Conservation (phyloP, 2,888 invertebrate species). For the Limnephilus auricula region DNA sequence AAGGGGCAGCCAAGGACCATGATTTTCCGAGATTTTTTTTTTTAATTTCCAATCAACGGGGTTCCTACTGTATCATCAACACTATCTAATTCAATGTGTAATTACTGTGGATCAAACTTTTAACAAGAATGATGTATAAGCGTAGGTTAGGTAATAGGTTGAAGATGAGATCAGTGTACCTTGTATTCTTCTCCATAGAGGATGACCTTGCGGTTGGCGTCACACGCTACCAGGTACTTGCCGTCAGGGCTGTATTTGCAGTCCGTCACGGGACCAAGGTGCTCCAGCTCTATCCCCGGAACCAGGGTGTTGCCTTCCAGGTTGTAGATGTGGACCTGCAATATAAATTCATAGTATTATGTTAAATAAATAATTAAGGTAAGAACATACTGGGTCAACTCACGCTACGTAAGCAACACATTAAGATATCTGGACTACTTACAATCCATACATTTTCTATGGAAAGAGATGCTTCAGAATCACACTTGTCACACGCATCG, state of each 20-base stretch:
- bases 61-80: not conserved
- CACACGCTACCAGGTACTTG: conserved; percentile 91
- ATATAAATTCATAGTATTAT: not conserved
- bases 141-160: not conserved
- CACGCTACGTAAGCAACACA: no score
- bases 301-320: conserved; percentile 70
- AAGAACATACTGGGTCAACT: no score
- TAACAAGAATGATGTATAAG: not conserved
- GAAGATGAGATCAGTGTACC: conserved; percentile 74
- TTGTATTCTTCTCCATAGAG: conserved; percentile 90
- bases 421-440: no score
- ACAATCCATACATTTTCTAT: no score
- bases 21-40: no score
- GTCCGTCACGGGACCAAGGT: conserved; percentile 91
- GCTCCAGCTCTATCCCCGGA: conserved; percentile 79
- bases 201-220: conserved; percentile 92
- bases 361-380: not conserved
- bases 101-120: not conserved
- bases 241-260: conserved; percentile 94
- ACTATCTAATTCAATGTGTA: not conserved
- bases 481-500: no score
- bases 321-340: conserved; percentile 73
- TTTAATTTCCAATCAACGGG: no score
- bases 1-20: no score
- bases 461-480: no score